Conservation (phyloP, 2,797 vertebrate genomes). For the Ciconia nigra region DNA sequence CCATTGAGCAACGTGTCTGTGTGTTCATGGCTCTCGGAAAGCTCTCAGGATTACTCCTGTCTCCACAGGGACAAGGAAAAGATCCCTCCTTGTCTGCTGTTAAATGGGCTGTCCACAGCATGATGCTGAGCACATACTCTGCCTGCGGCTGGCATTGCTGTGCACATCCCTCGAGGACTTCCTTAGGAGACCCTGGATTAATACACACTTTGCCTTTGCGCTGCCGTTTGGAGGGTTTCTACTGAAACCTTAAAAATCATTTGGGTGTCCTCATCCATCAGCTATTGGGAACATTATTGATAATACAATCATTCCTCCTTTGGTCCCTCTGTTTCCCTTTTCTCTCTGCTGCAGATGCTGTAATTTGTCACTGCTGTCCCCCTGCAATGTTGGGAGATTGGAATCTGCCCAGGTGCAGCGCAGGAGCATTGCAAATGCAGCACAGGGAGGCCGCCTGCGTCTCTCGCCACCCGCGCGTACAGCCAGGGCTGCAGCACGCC, state of each 20-base stretch:
- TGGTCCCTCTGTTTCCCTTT: background rate
- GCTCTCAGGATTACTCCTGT: background rate
- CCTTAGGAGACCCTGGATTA: background rate
- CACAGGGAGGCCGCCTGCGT: background rate
- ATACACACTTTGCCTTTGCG: background rate
- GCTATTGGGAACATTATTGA: conserved; percentile 11
- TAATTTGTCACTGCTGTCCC: conserved; percentile 21
- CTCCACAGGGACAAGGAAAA: background rate
- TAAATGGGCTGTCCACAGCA: background rate
- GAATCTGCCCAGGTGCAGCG: background rate
- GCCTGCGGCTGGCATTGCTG: background rate
- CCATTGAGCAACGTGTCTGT: fast-evolving
- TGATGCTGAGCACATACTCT: background rate
- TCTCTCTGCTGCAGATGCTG: background rate
- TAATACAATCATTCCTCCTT: conserved; percentile 21
- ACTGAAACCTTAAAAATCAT: background rate
- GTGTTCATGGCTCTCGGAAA: background rate
- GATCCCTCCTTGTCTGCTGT: background rate
- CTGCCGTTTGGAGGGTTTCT: background rate
- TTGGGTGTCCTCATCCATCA: conserved; percentile 39
- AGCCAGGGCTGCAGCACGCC: background rate
- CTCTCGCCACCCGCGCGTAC: fast-evolving
- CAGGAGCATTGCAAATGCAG: background rate
- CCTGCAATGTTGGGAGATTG: background rate
- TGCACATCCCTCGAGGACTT: background rate